Evolutionary conservation across 2,888 invertebrate genomes (phyloP), one percentile per base, ranked within the genome.

Genomic region (Zaprionus bogoriensis): DNA sequence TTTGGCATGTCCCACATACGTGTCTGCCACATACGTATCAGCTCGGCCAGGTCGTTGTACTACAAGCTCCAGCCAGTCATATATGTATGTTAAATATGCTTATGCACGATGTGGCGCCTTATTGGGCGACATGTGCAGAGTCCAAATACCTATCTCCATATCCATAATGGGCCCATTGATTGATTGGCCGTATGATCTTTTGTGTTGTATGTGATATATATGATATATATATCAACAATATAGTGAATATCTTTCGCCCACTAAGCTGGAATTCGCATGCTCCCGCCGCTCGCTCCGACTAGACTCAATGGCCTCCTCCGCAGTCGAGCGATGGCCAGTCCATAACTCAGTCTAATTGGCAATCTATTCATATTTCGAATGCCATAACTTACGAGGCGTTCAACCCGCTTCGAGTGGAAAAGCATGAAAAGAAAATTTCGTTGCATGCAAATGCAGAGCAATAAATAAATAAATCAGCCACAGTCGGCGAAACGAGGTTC

Each of bases 381-480:
- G 63, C 66, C 60, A 65, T 68, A 55, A 70, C 53, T 78, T 65
- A 64, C 42, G 22, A 71, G 61, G 54, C 73, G 68, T 75, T 81
- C 61, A 77, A 75, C 78, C 64, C 54, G 19, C 22, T 10, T 22
- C 3, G 46, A 25, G 36, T 28, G 50, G 51, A 64, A 68, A 68
- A 61, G 6, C 55, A 51, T 53, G 36, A 38, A 39, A 38, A 32
- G 64, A 67, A 73, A 70, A 55, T 67, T 41, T 30, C n/a, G n/a
- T 30, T 20, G 44, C 25, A 32, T 23, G 22, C 25, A 58, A n/a
- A 68, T 66, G 61, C n/a, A 28, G 25, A 27, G 9, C 58, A 63
- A 60, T 61, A 63, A 59, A 60, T 67, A 72, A 70, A 76, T 73
- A 81, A 77, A 78, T 78, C 74, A 67, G 57, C 47, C 46, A 54